Percentiles rank a stretch among this genome's conserved stretches.
phyloP scores from a whole-genome alignment of 2,797 vertebrate genomes.

The Argya squamiceps region DNA sequence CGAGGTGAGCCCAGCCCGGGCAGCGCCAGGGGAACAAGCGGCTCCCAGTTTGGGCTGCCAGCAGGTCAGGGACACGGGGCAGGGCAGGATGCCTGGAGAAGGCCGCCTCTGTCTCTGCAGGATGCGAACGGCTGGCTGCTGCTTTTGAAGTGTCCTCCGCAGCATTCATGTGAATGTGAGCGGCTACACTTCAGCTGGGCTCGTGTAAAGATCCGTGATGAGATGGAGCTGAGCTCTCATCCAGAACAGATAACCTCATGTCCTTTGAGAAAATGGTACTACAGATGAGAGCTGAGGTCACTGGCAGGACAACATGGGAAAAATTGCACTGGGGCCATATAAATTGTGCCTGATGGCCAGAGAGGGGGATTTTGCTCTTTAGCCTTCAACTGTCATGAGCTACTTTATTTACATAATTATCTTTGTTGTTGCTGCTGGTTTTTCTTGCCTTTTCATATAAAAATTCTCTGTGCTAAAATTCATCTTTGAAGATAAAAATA shows the following conservation, averaged over 20 bases:
- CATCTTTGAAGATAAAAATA: not conserved
- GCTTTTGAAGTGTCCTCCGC: not conserved
- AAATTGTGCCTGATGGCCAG: not conserved
- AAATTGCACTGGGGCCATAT: not conserved
- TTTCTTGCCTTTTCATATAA: not conserved
- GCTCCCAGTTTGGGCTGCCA: accelerated
- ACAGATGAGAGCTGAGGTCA: not conserved
- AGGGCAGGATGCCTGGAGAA: not conserved
- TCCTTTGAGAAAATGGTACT: not conserved
- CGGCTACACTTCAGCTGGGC: not conserved
- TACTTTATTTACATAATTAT: not conserved
- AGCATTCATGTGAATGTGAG: not conserved
- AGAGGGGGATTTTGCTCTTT: not conserved
- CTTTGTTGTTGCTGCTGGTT: not conserved
- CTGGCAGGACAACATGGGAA: not conserved
- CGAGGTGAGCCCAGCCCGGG: not conserved
- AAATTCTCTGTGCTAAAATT: not conserved
- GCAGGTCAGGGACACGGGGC: not conserved
- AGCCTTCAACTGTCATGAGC: not conserved
- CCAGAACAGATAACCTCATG: not conserved
- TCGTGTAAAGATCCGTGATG: not conserved
- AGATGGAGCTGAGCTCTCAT: not conserved
- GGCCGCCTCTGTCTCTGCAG: not conserved
- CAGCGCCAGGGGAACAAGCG: not conserved
- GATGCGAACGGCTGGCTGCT: not conserved